Base-by-base conservation (phyloP, 64 coral and sea anemone species). In the Stylophora pistillata region DNA sequence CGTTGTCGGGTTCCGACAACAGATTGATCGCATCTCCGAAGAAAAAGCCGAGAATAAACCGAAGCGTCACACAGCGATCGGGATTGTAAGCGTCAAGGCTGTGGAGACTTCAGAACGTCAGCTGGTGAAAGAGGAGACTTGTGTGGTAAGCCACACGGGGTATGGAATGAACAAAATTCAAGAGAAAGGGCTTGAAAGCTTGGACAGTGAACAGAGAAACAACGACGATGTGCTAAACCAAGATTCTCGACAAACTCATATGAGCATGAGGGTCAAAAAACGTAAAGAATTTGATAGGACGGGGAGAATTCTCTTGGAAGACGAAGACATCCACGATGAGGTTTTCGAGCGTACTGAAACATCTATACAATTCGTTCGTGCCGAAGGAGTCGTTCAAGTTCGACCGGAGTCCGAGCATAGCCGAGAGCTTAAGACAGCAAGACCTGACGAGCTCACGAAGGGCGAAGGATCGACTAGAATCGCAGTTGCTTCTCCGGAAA, bases 31-130 rank as follows among this genome's bases (percentile, higher is more conserved):
- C 34, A 64, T 85, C 3, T 57, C 83, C 27, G 82, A 86, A 37
- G 90, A 30, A 30, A 92, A 86, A 20, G 30, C 61, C 53, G 57
- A 75, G 23, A n/a, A 83, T 63, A 92, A 92, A 53, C 90, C 72
- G 33, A 92, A 92, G 47, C 83, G 90, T 32, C 90, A 92, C n/a
- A 92, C 90, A 16, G 79, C 90, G 15, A 72, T 86, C 64, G 90
- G 90, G 23, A 92, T 92, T 77, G 73, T 92, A 6, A 78, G 53
- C 71, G 78, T 65, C 0, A 82, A 82, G 78, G 78, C 78, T 23
- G 80, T 68, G 62, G 61, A 31, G 5, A 84, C 80, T 12, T 62
- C 60, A 69, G 61, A 63, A 69, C 80, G 80, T 54, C 80, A 84
- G 60, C 13, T 70, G 9, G 80, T 84, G n/a, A 84, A 84, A 70